Evolutionary conservation across 1,140 invertebrate species (phyloP).

Genomic region (Bacillus rossius): DNA sequence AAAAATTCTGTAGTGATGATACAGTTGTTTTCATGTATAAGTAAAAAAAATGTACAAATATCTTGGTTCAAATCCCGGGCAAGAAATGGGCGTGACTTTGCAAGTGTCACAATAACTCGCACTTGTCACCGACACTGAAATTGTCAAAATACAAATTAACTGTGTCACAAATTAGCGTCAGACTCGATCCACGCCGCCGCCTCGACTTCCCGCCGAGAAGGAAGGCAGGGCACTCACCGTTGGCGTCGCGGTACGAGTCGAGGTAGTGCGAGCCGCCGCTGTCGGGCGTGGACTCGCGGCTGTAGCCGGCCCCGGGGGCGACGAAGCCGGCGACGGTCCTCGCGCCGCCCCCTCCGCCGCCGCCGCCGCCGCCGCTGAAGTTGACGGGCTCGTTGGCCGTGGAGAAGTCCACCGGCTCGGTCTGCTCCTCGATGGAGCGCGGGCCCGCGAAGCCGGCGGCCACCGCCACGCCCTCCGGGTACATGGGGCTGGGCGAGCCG

Average conservation of each 20-base stretch:
- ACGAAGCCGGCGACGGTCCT: conserved; percentile 47
- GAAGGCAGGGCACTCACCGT: too few species aligned
- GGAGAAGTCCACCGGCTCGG: conserved; percentile 63
- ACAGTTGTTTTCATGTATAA: too few species aligned
- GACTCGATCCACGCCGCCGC: too few species aligned
- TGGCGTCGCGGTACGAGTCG: conserved; percentile 75
- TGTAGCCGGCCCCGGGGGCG: conserved; percentile 48
- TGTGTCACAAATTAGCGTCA: too few species aligned
- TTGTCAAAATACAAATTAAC: too few species aligned
- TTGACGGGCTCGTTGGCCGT: conserved; percentile 57
- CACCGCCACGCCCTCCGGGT: conserved; percentile 37
- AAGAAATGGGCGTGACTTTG: too few species aligned
- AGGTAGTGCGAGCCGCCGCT: conserved; percentile 79
- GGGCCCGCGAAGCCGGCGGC: conserved; percentile 43
- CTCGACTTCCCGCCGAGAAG: neutral
- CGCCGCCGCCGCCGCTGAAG: conserved; percentile 54
- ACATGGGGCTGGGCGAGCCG: conserved; percentile 56
- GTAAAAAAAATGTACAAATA: too few species aligned
- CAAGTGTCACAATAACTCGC: too few species aligned
- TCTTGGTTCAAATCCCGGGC: too few species aligned
- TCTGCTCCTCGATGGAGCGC: conserved; percentile 53
- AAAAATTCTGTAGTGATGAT: too few species aligned
- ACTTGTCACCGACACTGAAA: too few species aligned
- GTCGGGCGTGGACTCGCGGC: conserved; percentile 76
- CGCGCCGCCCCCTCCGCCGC: conserved; percentile 45